A percentile compares a stretch with the other conserved stretches of the same genome.
These are phyloP conservation scores for Nezara viridula DNA, from an alignment of 2,888 invertebrate species.

Conservation along the genomic window DNA sequence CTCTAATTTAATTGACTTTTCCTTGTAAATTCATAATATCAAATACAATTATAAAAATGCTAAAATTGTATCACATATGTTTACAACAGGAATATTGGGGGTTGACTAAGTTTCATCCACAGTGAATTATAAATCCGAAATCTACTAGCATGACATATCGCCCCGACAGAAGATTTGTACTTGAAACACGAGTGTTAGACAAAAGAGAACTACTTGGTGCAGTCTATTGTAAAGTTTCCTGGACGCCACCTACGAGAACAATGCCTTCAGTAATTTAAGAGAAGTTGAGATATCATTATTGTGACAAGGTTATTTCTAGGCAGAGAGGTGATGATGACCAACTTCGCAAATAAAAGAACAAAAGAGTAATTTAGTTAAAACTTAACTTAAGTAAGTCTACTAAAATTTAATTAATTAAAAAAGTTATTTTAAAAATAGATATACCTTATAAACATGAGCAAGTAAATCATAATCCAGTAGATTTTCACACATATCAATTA, in stretches of 20 bases:
- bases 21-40: too few relatives aligned
- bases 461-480: slow-evolving; percentile 19
- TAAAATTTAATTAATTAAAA: background rate
- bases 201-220: background rate
- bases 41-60: too few relatives aligned
- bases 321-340: too few relatives aligned
- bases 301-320: background rate
- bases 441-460: slow-evolving; percentile 47
- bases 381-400: too few relatives aligned
- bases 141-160: background rate
- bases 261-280: background rate
- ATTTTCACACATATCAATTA: slow-evolving; percentile 16
- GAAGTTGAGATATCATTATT: background rate
- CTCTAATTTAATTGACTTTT: too few relatives aligned
- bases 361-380: too few relatives aligned
- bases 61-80: too few relatives aligned
- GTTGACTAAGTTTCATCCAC: background rate
- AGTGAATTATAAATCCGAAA: background rate
- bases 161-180: background rate
- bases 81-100: too few relatives aligned
- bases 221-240: background rate
- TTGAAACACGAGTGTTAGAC: background rate
- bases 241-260: background rate
- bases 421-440: background rate
- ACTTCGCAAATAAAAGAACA: background rate